Evolutionary conservation across 1,140 invertebrate genomes (phyloP), one percentile per base, ranked within the genome.

Genomic region (Drosophila auraria): DNA sequence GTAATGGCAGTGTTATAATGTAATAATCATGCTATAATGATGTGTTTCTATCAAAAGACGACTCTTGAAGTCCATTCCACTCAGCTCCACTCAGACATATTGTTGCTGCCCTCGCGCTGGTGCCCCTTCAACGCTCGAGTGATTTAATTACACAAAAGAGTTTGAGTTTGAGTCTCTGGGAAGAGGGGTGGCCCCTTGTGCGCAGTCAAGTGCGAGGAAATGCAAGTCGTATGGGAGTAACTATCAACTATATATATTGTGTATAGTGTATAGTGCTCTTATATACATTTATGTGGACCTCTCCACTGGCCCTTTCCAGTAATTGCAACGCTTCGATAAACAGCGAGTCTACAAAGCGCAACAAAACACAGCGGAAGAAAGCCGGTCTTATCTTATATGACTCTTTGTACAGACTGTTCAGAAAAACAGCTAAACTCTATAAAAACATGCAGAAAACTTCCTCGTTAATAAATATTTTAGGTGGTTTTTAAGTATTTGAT

Each of bases 291-390:
- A 50, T 77, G 65, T 71, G 63, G 60, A 53, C 66, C 57, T 64
- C 61, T 74, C 42, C 57, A 30, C 38, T 49, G 56, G 83, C 75
- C 83, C 80, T 79, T 87, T 65, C 49, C 72, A 83, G 80, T 87
- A 87, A 89, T 89, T 89, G 81, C 83, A 89, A 87, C 83, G 83
- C 81, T 87, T 84, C 83, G 83, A 89, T 89, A 87, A 87, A 81
- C 84, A 66, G 61, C 50, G 33, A 69, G 64, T 36, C 50, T 57
- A 71, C 40, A 82, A 76, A 75, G 57, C 71, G 78, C 63, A 78
- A 75, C 81, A 80, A 66, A 84, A 80, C 51, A 66, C 76, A 87
- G 79, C 83, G 84, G 84, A 89, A 81, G 84, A 87, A 71, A 74
- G 78, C 50, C 53, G 60, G 57, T 30, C 66, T 78, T 62, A 73